Percentiles rank a stretch among this genome's conserved stretches.
These are phyloP conservation scores for Vidua chalybeata DNA, from an alignment of 2,113 vertebrate species.

Conservation along the genomic window DNA sequence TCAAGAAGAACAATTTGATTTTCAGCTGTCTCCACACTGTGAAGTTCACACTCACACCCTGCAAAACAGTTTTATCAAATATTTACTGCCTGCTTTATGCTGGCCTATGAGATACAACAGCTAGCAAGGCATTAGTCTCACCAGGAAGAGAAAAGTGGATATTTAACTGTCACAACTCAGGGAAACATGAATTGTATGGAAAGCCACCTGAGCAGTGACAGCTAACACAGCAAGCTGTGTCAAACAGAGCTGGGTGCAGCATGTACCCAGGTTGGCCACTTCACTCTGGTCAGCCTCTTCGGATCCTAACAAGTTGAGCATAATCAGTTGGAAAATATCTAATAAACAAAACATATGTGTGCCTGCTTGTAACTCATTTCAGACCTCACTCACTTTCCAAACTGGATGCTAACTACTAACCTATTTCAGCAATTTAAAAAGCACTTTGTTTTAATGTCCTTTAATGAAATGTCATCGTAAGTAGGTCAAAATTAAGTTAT, in stretches of 20 bases:
- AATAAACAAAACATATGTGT: background rate
- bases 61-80: background rate
- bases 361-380: background rate
- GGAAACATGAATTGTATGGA: background rate
- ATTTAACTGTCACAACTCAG: background rate
- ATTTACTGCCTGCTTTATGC: background rate
- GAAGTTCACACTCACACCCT: background rate
- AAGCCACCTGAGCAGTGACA: background rate
- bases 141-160: background rate
- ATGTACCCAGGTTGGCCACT: background rate
- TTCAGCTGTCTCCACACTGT: background rate
- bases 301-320: background rate
- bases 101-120: background rate
- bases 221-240: fast-evolving
- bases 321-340: background rate
- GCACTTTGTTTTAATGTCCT: background rate
- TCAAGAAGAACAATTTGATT: background rate
- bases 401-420: background rate
- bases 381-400: background rate
- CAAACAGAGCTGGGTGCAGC: background rate
- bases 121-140: background rate
- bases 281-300: background rate
- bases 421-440: background rate
- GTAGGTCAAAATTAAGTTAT: background rate
- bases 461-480: background rate